phyloP scores from a whole-genome alignment of 2,797 vertebrate species.

The Scarus forsteni region DNA sequence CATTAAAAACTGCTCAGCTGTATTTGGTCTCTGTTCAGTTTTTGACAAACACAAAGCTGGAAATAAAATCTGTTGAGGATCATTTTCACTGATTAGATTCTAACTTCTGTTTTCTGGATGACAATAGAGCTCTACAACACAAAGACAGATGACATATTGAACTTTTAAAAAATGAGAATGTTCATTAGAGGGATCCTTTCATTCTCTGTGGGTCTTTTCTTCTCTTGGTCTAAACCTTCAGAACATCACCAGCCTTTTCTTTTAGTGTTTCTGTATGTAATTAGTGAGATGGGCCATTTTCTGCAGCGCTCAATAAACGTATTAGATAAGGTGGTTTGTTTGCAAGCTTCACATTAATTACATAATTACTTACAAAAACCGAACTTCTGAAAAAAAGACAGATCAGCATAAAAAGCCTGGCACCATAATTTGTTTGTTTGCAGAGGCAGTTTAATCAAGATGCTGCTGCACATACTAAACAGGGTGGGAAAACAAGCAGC shows the following conservation, averaged over 20 bases:
- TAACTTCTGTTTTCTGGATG: background rate
- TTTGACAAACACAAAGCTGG: background rate
- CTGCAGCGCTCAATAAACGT: background rate
- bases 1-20: background rate
- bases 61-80: background rate
- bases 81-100: background rate
- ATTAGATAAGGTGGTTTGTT: background rate
- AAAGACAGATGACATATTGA: background rate
- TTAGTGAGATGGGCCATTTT: background rate
- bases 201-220: background rate
- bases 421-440: background rate
- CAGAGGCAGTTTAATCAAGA: background rate
- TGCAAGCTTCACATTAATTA: background rate
- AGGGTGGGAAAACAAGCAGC: background rate
- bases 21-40: background rate
- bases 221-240: background rate
- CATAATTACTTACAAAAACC: constrained; percentile 3
- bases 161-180: background rate
- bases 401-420: background rate
- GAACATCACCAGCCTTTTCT: background rate
- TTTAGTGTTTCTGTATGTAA: background rate
- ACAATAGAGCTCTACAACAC: background rate
- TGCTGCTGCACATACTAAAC: background rate
- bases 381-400: background rate
- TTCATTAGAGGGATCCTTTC: background rate